Evolutionary conservation across 30 jellyfish, hydroid and myxozoan genomes (phyloP).

Genomic region (Hydra vulgaris): DNA sequence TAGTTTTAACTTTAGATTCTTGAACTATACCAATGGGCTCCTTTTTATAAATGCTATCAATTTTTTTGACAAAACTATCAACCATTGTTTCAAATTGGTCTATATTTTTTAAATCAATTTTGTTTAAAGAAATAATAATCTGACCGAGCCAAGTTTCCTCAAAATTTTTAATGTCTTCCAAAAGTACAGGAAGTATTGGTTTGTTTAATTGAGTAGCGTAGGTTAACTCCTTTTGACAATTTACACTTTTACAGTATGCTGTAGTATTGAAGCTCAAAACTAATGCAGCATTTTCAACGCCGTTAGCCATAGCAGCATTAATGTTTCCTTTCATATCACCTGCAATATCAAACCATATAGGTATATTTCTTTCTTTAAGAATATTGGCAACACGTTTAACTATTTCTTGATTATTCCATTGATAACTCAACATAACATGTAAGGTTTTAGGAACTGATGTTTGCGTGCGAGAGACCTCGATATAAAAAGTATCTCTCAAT

Average conservation of each 20-base stretch:
- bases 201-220: conserved; percentile 46
- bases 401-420: conserved; percentile 72
- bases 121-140: neutral
- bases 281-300: conserved; percentile 63
- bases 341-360: conserved; percentile 77
- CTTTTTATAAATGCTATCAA: neutral
- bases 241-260: conserved; percentile 52
- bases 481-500: neutral
- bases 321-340: conserved; percentile 73
- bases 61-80: neutral
- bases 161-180: conserved; percentile 17
- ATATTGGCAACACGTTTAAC: conserved; percentile 52
- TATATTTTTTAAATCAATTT: neutral
- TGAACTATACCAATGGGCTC: neutral
- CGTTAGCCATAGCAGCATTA: conserved; percentile 75
- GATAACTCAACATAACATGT: conserved; percentile 65
- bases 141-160: conserved; percentile 5
- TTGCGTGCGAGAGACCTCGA: neutral
- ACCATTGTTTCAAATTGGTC: neutral
- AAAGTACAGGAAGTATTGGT: conserved; percentile 60
- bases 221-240: conserved; percentile 66
- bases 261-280: conserved; percentile 54
- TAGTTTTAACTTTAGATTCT: neutral
- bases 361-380: conserved; percentile 41
- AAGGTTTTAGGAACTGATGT: neutral